A percentile compares a stretch with the other conserved stretches of the same genome.
Conservation (phyloP, 2,113 vertebrate species). For the Eleginops maclovinus region DNA sequence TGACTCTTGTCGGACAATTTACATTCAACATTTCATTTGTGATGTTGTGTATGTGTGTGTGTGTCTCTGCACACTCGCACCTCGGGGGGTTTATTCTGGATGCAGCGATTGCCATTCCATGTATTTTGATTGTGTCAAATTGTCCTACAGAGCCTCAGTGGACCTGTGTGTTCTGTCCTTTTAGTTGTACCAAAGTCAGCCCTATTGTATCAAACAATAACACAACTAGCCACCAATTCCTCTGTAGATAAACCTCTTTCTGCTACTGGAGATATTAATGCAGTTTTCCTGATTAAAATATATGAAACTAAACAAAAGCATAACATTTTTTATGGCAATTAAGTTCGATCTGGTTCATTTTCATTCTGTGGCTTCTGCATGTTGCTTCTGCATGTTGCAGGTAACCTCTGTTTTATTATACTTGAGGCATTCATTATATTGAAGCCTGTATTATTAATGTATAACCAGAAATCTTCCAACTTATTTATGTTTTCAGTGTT, state of each 20-base stretch:
- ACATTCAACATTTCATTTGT: conserved; percentile 67
- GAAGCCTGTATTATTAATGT: background rate
- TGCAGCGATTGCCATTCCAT: conserved; percentile 38
- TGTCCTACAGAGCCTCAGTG: conserved; percentile 47
- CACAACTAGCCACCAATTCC: background rate
- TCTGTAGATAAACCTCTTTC: background rate
- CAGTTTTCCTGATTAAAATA: background rate
- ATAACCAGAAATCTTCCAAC: background rate
- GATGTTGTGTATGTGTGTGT: conserved; percentile 32
- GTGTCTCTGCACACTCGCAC: conserved; percentile 29
- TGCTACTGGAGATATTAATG: too few species aligned
- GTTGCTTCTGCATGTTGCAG: background rate
- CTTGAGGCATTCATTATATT: background rate
- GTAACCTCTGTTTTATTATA: background rate
- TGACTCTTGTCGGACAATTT: conserved; percentile 66
- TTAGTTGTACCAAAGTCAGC: conserved; percentile 36
- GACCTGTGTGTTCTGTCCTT: conserved; percentile 37
- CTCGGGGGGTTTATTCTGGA: conserved; percentile 26
- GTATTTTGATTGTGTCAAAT: conserved; percentile 70
- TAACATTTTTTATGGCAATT: background rate
- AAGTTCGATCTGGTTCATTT: background rate
- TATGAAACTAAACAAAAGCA: background rate
- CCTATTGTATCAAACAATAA: conserved; percentile 10
- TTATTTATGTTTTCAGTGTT: background rate
- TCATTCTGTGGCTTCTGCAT: background rate